Base-by-base conservation (phyloP, 1,140 invertebrate genomes). In the Papilio helenus region DNA sequence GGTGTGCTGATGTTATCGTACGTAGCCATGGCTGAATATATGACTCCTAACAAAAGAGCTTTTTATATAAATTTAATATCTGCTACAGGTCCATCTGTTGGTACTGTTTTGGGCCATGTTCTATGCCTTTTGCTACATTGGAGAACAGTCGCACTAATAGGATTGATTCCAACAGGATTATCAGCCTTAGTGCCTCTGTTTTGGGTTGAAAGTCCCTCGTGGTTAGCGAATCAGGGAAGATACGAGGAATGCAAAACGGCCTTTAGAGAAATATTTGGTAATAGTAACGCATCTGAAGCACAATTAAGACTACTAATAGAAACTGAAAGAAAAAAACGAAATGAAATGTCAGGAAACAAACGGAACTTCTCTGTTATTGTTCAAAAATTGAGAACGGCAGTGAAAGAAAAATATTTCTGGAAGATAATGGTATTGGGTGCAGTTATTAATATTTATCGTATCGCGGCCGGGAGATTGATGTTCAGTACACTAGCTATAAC, bases 121-220 rank as follows among this genome's bases (percentile, higher is more conserved):
- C 55, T 80, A 39, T 39, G 79, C 55, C 76, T 77, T 71, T 26
- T 80, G 20, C 58, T 80, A 23, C 51, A 82, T 34, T 82, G 78
- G 78, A 76, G 72, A 34, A 58, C 29, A 20, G 79, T 80, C 34
- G 73, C 80, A 18, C 26, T 81, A 26, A 72, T 82, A 8, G 79
- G 79, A 9, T 44, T 78, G 9, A 78, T 82, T 71, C 74, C 76
- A 14, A 46, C 49, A 39, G 74, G 44, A 29, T 16, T 80, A 34
- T 79, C 81, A 0, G 42, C 76, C 18, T 34, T 82, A 3, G 44
- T 79, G 8, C 65, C 79, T 44, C 46, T 79, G 3, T 82, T 82
- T 73, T 83, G 82, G 82, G 74, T 79, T 16, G 84, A 85, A 68
- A 83, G 81, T 73, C 81, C 83, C 2, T 76, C 73, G 4, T 87